Evolutionary conservation across 2,797 vertebrate species (phyloP), one percentile per base, ranked within the genome.

Genomic region (Allobates femoralis): DNA sequence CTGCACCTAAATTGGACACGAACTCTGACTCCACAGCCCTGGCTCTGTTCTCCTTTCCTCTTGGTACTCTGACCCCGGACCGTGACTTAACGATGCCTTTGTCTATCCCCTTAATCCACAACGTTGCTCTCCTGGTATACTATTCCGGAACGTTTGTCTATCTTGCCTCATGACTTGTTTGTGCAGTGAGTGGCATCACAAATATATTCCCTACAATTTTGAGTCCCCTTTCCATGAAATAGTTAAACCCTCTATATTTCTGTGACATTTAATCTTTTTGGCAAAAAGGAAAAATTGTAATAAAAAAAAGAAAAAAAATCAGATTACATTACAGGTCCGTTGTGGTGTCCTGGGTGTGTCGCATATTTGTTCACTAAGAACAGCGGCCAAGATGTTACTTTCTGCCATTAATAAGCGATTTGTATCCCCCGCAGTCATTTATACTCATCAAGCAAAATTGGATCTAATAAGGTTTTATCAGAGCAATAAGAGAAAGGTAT

Each of bases 391-490:
- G 32, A 18, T 87, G 85, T 85, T 85, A 64, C 89, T 86, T 55
- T 51, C 79, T 89, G 58, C 28, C 58, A 32, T 75, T 56, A 86
- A 28, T 37, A 88, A 76, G 76, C 51, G 26, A 86, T 84, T 89
- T 87, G 89, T 86, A 91, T 78, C 83, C 74, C 77, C 81, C 84
- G 32, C 56, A 89, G 87, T 7, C 58, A 89, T 90, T 89, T 77
- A 83, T 7, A 58, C 46, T 85, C 56, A 81, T 89, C 79, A 56
- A 80, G 60, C 14, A 88, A 90, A 91, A 89, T 0, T 21, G 34
- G 84, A 89, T 87, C 84, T 88, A 87, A 92, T 89, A 89, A 66
- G 34, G 83, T 91, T 91, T 89, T 82, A 91, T 89, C 85, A 88
- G 67, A 91, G 2, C 32, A 91, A 88, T 86, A 86, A 64, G 89